Percentiles rank a stretch among this genome's conserved stretches.
Conservation (phyloP, 2,113 vertebrate genomes). For the Paralichthys olivaceus region DNA sequence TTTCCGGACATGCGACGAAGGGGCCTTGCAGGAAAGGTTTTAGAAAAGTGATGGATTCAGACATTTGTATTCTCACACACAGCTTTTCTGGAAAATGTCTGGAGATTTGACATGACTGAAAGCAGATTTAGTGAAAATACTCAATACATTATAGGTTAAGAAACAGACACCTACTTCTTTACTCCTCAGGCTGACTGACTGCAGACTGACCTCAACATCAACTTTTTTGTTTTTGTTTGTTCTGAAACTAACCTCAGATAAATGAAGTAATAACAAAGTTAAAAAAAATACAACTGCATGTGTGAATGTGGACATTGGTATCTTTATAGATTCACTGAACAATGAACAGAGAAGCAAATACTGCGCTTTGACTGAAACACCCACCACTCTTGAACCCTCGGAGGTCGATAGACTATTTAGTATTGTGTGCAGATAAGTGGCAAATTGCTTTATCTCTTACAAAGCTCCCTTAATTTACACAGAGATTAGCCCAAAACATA, state of each 20-base stretch:
- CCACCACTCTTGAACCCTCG: neutral
- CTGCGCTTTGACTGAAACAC: neutral
- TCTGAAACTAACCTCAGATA: neutral
- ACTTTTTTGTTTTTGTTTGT: neutral
- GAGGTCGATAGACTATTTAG: slow-evolving; percentile 34
- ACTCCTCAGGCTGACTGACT: neutral
- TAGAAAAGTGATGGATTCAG: too few species aligned
- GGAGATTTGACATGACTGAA: too few species aligned
- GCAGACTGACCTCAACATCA: neutral
- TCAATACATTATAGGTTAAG: too few species aligned
- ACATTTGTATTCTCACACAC: too few species aligned
- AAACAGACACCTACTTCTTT: too few species aligned
- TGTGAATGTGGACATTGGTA: neutral
- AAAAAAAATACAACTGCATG: neutral
- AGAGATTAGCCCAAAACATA: slow-evolving; percentile 62
- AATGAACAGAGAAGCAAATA: neutral
- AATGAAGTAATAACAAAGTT: neutral
- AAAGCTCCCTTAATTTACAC: slow-evolving; percentile 50
- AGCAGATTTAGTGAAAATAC: too few species aligned
- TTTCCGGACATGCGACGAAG: too few species aligned
- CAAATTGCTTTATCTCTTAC: slow-evolving; percentile 28
- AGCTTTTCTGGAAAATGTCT: too few species aligned
- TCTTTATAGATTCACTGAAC: neutral
- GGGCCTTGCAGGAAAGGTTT: too few species aligned
- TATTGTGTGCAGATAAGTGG: slow-evolving; percentile 36